These are phyloP conservation scores for Hippopotamyrus pictus DNA, from an alignment of 2,797 vertebrate species.

Conservation along the genomic window DNA sequence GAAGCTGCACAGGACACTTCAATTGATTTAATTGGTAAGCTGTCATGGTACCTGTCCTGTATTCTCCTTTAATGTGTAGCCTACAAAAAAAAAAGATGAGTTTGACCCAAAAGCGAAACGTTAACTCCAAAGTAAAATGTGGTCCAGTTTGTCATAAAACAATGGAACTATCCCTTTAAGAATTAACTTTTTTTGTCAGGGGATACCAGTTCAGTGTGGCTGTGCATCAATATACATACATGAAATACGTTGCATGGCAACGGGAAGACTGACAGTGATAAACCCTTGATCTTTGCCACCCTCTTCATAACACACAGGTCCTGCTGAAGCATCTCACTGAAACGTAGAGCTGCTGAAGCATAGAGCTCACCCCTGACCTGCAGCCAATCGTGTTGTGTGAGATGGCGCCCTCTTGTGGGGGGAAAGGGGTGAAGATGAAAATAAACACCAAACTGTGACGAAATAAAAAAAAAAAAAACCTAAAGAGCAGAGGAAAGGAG, in stretches of 20 bases:
- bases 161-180: not conserved
- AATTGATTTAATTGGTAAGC: not conserved
- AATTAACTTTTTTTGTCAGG: not conserved
- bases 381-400: not conserved
- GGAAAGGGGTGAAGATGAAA: not conserved
- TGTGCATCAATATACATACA: not conserved
- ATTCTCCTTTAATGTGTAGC: not conserved
- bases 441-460: conserved; percentile 37
- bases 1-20: not conserved
- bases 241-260: conserved; percentile 16
- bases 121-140: not conserved
- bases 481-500: not conserved
- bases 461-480: not conserved
- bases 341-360: not conserved
- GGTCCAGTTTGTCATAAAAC: not conserved
- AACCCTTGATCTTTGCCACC: conserved; percentile 17
- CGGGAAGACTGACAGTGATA: conserved; percentile 28
- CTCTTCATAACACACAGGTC: not conserved
- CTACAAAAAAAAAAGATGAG: not conserved
- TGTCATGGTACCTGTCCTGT: not conserved
- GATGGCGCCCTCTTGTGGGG: not conserved
- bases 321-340: not conserved
- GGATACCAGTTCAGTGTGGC: not conserved
- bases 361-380: not conserved
- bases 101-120: not conserved